Evolutionary conservation across 30 jellyfish, hydroid and myxozoan genomes (phyloP).

Genomic region (Cassiopea andromeda): DNA sequence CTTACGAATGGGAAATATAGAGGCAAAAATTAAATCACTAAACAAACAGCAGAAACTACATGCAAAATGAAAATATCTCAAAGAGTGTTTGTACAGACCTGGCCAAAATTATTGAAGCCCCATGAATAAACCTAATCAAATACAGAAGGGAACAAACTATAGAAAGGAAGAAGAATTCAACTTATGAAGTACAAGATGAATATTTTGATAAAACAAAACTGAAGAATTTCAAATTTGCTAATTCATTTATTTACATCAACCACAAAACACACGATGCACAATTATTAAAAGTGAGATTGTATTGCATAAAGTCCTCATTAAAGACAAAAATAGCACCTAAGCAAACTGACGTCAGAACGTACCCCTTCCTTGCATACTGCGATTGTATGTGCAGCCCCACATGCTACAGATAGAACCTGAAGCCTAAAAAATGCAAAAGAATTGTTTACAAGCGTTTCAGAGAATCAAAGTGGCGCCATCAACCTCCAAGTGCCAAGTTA

Average conservation of each 20-base stretch:
- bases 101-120: slow-evolving; percentile 90
- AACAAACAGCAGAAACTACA: neutral
- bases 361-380: slow-evolving; percentile 97
- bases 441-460: neutral
- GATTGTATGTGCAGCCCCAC: slow-evolving; percentile 92
- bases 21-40: neutral
- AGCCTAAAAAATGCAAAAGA: slow-evolving; percentile 33
- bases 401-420: slow-evolving; percentile 84
- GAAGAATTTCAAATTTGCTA: too few species aligned
- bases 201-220: too few species aligned
- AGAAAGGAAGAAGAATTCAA: neutral
- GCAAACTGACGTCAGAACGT: neutral
- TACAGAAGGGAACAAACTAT: neutral
- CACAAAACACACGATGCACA: too few species aligned
- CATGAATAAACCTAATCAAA: slow-evolving; percentile 77
- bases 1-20: too few species aligned
- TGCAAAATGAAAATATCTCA: neutral
- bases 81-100: slow-evolving; percentile 33
- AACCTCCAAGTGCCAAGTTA: neutral
- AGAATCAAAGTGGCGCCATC: neutral
- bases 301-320: too few species aligned
- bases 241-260: too few species aligned
- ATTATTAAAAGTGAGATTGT: too few species aligned
- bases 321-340: neutral
- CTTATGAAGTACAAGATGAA: too few species aligned